Percentiles rank a stretch among this genome's conserved stretches.
Evolutionary conservation across 2,113 vertebrate species (phyloP).

Genomic region (Catharus minimus): DNA sequence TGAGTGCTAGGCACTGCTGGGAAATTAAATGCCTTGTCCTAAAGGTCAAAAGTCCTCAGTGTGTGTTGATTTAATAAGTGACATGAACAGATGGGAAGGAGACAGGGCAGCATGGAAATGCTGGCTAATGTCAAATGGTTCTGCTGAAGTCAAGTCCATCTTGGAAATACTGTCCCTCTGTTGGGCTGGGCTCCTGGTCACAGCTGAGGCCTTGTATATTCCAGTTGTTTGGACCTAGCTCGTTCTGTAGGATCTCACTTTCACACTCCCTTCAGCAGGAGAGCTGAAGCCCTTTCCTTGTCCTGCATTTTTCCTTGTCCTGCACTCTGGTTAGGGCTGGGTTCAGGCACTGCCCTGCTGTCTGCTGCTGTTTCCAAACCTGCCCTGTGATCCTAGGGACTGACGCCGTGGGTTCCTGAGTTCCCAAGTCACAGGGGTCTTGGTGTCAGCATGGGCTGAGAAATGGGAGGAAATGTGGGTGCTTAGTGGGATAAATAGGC

Average conservation of each 20-base stretch:
- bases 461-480: neutral
- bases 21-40: slow-evolving; percentile 29
- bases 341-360: neutral
- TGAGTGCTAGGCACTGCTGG: neutral
- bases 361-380: neutral
- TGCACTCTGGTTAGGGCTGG: neutral
- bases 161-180: neutral
- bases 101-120: neutral
- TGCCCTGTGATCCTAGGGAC: neutral
- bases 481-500: neutral
- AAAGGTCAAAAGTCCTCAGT: slow-evolving; percentile 29
- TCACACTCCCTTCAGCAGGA: neutral
- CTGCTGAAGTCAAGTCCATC: neutral
- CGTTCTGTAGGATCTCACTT: neutral
- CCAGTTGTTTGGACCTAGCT: neutral
- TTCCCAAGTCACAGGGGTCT: neutral
- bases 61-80: slow-evolving; percentile 14
- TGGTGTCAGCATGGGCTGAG: neutral
- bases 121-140: neutral
- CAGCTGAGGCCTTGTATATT: neutral
- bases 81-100: slow-evolving; percentile 29
- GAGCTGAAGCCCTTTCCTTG: neutral
- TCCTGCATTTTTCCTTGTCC: neutral
- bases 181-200: neutral
- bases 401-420: neutral